Evolutionary conservation across 1,140 invertebrate species (phyloP).

Genomic region (Trialeurodes vaporariorum): DNA sequence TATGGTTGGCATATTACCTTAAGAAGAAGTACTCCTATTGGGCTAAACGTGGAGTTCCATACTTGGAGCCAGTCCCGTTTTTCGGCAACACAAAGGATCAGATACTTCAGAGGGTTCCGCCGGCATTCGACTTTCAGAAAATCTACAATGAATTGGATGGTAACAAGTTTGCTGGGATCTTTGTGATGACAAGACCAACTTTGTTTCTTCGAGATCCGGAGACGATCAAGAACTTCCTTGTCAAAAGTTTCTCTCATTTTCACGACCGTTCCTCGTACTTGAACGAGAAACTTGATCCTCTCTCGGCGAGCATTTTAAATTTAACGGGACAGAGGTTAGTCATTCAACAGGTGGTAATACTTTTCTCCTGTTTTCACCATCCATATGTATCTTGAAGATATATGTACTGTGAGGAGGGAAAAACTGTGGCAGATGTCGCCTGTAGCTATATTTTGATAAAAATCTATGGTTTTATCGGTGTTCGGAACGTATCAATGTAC

Average conservation of each 20-base stretch:
- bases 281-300: conserved; percentile 38
- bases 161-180: conserved; percentile 17
- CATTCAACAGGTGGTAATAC: too few species aligned
- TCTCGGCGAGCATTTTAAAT: conserved; percentile 41
- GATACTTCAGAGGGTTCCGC: conserved; percentile 6
- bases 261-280: conserved; percentile 30
- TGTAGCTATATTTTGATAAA: too few species aligned
- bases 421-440: too few species aligned
- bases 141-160: conserved; percentile 9
- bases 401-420: too few species aligned
- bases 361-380: too few species aligned
- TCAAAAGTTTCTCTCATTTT: conserved; percentile 39
- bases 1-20: conserved; percentile 6
- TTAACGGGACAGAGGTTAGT: conserved; percentile 28
- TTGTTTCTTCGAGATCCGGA: conserved; percentile 36
- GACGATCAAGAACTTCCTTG: conserved; percentile 36
- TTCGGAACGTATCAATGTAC: too few species aligned
- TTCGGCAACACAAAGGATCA: conserved; percentile 9
- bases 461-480: too few species aligned
- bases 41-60: conserved; percentile 11
- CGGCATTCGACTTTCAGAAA: conserved; percentile 6
- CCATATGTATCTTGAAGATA: too few species aligned
- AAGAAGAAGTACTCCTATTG: conserved; percentile 14
- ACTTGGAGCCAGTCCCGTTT: not conserved
- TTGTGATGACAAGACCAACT: conserved; percentile 26